These are phyloP conservation scores for Melolontha melolontha DNA, from an alignment of 2,888 invertebrate genomes.

Conservation along the genomic window DNA sequence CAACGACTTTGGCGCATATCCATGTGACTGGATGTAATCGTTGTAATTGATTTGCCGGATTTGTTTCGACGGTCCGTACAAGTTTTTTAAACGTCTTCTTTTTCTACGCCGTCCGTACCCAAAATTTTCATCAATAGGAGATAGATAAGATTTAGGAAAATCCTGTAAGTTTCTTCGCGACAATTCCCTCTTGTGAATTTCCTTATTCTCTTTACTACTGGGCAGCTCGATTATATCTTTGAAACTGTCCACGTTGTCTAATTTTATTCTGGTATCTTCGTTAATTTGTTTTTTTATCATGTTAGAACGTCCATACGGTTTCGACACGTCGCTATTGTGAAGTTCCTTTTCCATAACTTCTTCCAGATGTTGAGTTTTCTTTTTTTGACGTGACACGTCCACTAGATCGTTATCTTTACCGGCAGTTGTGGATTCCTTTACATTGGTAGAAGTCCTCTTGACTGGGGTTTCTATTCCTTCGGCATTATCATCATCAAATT, in stretches of 20 bases:
- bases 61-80: slow-evolving; percentile 22
- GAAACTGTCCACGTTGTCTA: slow-evolving; percentile 47
- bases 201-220: slow-evolving; percentile 2
- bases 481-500: slow-evolving; percentile 30
- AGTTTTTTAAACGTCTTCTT: slow-evolving; percentile 33
- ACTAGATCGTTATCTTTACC: slow-evolving; percentile 15
- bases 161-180: slow-evolving; percentile 19
- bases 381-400: slow-evolving; percentile 17
- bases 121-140: slow-evolving; percentile 33
- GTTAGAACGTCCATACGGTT: neutral
- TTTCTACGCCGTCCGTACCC: slow-evolving; percentile 25
- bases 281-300: slow-evolving; percentile 18
- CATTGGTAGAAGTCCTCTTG: slow-evolving; percentile 13
- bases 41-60: slow-evolving; percentile 33
- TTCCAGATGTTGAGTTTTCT: slow-evolving; percentile 15
- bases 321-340: neutral
- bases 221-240: slow-evolving; percentile 43
- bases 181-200: slow-evolving; percentile 14
- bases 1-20: slow-evolving; percentile 6
- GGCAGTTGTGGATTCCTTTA: neutral
- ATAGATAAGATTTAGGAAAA: slow-evolving; percentile 34
- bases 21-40: slow-evolving; percentile 35
- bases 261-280: slow-evolving; percentile 40
- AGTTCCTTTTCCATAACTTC: slow-evolving; percentile 14
- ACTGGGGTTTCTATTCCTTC: slow-evolving; percentile 14